These are phyloP conservation scores for Empidonax alnorum DNA, from an alignment of 2,113 vertebrate species.

Conservation along the genomic window DNA sequence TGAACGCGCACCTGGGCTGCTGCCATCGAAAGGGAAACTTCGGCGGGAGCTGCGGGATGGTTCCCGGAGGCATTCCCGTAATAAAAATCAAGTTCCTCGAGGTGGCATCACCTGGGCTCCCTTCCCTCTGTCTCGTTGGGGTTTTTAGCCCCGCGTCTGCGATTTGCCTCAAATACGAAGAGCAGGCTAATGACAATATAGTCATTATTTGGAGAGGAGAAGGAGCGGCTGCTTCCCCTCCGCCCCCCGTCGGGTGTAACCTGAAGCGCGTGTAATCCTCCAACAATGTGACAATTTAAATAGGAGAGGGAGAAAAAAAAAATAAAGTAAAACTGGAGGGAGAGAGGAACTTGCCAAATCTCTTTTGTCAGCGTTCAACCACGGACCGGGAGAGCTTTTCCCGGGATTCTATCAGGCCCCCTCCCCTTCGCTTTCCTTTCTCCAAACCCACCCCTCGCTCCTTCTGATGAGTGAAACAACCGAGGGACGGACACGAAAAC, in stretches of 20 bases:
- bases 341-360: constrained; percentile 18
- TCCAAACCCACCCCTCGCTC: background rate
- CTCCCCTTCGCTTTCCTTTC: background rate
- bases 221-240: background rate
- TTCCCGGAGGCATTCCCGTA: background rate
- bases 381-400: background rate
- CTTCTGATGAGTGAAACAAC: background rate
- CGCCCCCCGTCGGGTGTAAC: background rate
- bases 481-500: background rate
- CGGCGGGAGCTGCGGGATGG: background rate
- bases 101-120: background rate
- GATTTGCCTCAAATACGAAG: background rate
- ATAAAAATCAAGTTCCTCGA: background rate
- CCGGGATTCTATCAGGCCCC: background rate
- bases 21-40: background rate
- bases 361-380: background rate
- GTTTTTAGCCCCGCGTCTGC: background rate
- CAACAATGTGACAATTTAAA: constrained; percentile 13
- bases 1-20: background rate
- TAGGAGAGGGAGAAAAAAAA: background rate
- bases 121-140: background rate
- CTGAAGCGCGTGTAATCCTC: constrained; percentile 3
- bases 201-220: background rate
- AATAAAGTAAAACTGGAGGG: background rate
- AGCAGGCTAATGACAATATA: background rate